Evolutionary conservation across 2,113 vertebrate genomes (phyloP).

Genomic region (Piaya cayana): DNA sequence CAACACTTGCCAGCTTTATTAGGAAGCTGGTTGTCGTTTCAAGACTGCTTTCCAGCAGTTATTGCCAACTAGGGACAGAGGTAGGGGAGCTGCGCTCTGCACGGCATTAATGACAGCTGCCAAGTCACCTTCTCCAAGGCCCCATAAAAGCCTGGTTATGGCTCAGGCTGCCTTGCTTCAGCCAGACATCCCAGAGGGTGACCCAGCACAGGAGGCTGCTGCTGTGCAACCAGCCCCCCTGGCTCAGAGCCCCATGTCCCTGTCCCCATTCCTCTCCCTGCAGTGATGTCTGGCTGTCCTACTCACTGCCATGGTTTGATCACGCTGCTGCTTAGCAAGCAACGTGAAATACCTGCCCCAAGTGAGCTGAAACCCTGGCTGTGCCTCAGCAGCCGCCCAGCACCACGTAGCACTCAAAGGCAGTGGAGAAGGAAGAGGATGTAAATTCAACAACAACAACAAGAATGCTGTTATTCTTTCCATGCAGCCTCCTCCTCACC

Average conservation of each 20-base stretch:
- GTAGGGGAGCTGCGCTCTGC: background rate
- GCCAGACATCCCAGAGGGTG: background rate
- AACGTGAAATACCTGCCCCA: background rate
- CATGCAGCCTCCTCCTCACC: background rate
- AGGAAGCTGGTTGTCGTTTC: slow-evolving; percentile 48
- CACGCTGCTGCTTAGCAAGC: background rate
- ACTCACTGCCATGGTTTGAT: background rate
- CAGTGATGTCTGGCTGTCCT: background rate
- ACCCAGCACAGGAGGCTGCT: background rate
- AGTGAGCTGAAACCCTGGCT: background rate
- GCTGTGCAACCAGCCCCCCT: background rate
- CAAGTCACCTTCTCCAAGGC: slow-evolving; percentile 44
- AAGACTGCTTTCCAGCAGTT: background rate
- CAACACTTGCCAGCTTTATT: slow-evolving; percentile 29
- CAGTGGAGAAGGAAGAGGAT: background rate
- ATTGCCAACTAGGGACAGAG: background rate
- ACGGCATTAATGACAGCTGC: background rate
- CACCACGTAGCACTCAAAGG: background rate
- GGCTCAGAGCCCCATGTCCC: background rate
- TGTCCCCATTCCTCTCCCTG: background rate
- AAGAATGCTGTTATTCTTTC: background rate
- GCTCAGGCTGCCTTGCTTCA: background rate
- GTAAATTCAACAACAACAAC: background rate
- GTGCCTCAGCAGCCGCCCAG: background rate
- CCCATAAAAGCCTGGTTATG: background rate